A percentile compares a stretch with the other conserved stretches of the same genome.
phyloP scores from a whole-genome alignment of 2,888 invertebrate species.

The Ceraclea dissimilis region DNA sequence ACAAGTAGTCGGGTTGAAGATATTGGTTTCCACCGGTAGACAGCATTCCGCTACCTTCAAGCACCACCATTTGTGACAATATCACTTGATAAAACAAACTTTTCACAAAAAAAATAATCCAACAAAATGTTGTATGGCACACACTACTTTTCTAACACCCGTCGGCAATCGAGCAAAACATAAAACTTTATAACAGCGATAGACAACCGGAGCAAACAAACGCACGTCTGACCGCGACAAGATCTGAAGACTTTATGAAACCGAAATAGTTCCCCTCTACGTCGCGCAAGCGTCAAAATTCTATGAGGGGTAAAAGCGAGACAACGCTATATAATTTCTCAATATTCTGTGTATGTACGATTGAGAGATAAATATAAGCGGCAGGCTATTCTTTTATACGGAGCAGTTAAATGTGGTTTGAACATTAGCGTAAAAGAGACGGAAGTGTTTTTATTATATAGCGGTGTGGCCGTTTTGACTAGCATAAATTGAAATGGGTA shows the following conservation, averaged over 20 bases:
- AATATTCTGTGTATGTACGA: conserved; percentile 26
- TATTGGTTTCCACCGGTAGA: conserved; percentile 88
- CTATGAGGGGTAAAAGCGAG: conserved; percentile 31
- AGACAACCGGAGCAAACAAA: conserved; percentile 3
- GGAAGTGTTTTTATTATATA: conserved; percentile 32
- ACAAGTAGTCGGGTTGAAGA: conserved; percentile 91
- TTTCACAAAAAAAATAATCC: conserved; percentile 29
- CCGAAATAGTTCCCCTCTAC: conserved; percentile 31
- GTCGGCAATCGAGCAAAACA: conserved; percentile 11
- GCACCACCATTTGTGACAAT: conserved; percentile 69
- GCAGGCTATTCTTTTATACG: background rate
- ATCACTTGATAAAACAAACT: conserved; percentile 31
- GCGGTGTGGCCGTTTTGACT: conserved; percentile 36
- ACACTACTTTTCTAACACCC: conserved; percentile 4
- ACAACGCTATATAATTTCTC: conserved; percentile 33
- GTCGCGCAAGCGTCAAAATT: conserved; percentile 16
- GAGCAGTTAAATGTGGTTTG: background rate
- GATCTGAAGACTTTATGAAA: conserved; percentile 16
- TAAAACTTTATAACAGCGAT: conserved; percentile 1
- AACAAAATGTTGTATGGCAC: background rate
- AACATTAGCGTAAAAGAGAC: conserved; percentile 37
- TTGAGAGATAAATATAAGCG: background rate
- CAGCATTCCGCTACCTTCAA: conserved; percentile 86
- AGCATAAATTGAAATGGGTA: conserved; percentile 51
- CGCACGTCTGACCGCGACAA: conserved; percentile 2